Conservation (phyloP, 2,113 vertebrate genomes). For the Herpetotheres cachinnans region DNA sequence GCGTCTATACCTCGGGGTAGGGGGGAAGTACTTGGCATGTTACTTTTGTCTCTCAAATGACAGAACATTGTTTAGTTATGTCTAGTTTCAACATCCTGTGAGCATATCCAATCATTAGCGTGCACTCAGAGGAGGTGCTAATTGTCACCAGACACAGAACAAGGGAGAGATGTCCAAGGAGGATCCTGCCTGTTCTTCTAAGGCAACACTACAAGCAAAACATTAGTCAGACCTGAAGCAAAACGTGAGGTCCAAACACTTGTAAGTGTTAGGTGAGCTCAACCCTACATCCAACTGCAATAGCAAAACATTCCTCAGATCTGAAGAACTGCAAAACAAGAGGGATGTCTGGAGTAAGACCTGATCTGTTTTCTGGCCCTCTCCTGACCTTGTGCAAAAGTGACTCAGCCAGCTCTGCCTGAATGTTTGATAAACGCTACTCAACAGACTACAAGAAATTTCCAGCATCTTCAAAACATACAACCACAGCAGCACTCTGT, state of each 20-base stretch:
- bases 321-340: background rate
- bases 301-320: background rate
- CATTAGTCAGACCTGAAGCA: background rate
- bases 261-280: background rate
- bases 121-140: background rate
- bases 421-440: background rate
- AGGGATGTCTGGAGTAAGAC: background rate
- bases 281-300: background rate
- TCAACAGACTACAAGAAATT: background rate
- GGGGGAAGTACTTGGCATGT: background rate
- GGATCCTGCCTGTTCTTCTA: background rate
- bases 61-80: background rate
- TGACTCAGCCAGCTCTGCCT: background rate
- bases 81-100: background rate
- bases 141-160: background rate
- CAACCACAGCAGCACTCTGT: background rate
- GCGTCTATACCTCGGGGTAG: background rate
- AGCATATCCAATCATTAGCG: fast-evolving
- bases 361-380: background rate
- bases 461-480: background rate
- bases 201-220: background rate
- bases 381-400: background rate
- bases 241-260: background rate
- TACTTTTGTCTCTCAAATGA: background rate
- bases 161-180: background rate